Percentiles rank a stretch among this genome's conserved stretches.
phyloP scores from a whole-genome alignment of 1,140 invertebrate genomes.

The Drosophila nikananu region DNA sequence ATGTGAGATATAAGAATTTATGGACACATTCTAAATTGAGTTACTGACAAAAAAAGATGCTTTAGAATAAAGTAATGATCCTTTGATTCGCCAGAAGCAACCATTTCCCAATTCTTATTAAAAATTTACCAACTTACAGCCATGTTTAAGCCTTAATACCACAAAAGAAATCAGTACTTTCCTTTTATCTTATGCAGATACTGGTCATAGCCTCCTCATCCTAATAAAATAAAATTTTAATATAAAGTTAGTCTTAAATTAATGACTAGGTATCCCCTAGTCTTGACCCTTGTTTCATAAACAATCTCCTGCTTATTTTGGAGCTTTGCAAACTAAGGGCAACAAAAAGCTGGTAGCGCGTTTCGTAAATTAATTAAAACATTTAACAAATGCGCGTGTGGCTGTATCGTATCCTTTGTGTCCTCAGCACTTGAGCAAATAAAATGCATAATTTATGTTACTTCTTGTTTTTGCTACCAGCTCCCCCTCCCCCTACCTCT shows the following conservation, averaged over 20 bases:
- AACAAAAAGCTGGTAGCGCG: constrained; percentile 41
- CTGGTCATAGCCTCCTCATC: background rate
- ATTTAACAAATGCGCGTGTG: constrained; percentile 61
- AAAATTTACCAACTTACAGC: too few species aligned
- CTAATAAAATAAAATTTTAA: background rate
- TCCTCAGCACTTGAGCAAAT: constrained; percentile 66
- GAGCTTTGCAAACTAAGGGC: constrained; percentile 29
- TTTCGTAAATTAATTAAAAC: constrained; percentile 80
- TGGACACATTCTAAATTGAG: background rate
- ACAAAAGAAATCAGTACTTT: background rate
- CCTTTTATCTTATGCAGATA: background rate
- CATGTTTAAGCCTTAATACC: background rate
- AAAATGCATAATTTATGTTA: constrained; percentile 76
- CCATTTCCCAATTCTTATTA: too few species aligned
- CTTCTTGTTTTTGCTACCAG: constrained; percentile 47
- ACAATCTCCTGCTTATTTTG: constrained; percentile 1
- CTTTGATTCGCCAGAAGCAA: too few species aligned
- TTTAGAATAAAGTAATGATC: background rate
- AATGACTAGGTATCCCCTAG: background rate
- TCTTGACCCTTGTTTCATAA: too few species aligned
- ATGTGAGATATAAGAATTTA: too few species aligned
- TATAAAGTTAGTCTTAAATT: accelerated
- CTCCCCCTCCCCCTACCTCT: background rate
- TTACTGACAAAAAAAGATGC: background rate
- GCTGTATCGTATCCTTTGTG: constrained; percentile 30